Conservation (phyloP, 2,113 vertebrate species). For the Bombycilla garrulus region DNA sequence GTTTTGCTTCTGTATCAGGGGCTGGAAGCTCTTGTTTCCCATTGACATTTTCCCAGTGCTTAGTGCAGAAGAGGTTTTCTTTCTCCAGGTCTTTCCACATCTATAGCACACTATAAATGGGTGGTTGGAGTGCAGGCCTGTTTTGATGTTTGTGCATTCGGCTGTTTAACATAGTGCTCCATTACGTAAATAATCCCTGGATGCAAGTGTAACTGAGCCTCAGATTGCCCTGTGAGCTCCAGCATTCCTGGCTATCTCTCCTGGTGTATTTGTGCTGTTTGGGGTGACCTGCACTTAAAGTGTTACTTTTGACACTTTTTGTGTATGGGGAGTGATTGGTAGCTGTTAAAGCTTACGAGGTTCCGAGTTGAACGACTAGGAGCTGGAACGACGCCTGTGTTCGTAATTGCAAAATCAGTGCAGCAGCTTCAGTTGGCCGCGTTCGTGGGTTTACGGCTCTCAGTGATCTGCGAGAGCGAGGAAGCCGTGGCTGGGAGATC, state of each 20-base stretch:
- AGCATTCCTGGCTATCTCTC: rapidly evolving
- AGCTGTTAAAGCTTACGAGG: rapidly evolving
- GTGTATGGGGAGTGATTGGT: rapidly evolving
- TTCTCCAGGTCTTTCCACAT: background rate
- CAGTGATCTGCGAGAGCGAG: rapidly evolving
- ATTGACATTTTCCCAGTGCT: rapidly evolving
- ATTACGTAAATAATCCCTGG: rapidly evolving
- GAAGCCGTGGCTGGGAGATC: rapidly evolving
- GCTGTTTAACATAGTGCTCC: rapidly evolving
- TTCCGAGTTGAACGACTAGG: rapidly evolving
- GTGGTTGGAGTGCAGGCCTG: rapidly evolving
- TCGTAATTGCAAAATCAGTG: rapidly evolving
- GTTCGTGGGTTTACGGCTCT: rapidly evolving
- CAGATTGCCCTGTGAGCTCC: rapidly evolving
- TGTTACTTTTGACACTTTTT: too few species aligned
- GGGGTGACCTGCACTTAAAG: too few species aligned
- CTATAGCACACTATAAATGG: rapidly evolving
- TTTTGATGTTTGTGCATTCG: rapidly evolving
- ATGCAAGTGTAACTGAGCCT: background rate
- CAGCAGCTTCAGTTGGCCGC: rapidly evolving
- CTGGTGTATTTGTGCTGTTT: background rate
- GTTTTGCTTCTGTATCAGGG: rapidly evolving
- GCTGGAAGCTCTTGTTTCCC: background rate
- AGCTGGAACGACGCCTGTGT: rapidly evolving
- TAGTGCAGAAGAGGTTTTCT: background rate